Evolutionary conservation across 2,888 invertebrate species (phyloP).

Genomic region (Synanthedon tipuliformis): DNA sequence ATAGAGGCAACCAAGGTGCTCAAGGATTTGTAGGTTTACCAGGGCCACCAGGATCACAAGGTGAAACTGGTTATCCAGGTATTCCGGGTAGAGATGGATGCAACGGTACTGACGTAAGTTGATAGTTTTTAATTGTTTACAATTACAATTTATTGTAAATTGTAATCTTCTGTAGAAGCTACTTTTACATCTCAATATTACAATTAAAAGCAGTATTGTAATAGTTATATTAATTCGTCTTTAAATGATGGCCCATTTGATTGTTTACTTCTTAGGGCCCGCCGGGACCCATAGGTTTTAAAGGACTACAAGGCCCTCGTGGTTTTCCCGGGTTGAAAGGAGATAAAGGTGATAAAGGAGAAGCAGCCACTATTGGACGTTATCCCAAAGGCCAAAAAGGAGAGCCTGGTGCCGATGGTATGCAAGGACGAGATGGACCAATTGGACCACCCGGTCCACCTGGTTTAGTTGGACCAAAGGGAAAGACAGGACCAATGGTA

Average conservation of each 20-base stretch:
- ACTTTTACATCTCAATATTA: too few relatives aligned
- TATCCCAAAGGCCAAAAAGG: slow-evolving; percentile 87
- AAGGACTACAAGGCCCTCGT: slow-evolving; percentile 80
- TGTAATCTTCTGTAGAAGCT: too few relatives aligned
- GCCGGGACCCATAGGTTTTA: slow-evolving; percentile 76
- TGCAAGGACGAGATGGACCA: slow-evolving; percentile 73
- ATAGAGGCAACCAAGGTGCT: slow-evolving; percentile 85
- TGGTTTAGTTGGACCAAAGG: slow-evolving; percentile 72
- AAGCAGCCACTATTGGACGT: slow-evolving; percentile 78
- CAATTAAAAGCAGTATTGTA: not conserved
- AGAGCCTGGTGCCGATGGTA: slow-evolving; percentile 83
- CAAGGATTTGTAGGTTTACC: slow-evolving; percentile 87
- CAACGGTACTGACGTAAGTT: slow-evolving; percentile 91
- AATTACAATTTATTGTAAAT: too few relatives aligned
- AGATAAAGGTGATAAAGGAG: slow-evolving; percentile 82
- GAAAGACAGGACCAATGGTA: slow-evolving; percentile 72
- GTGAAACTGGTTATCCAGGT: slow-evolving; percentile 79
- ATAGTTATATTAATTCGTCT: slow-evolving; percentile 1
- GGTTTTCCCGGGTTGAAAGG: slow-evolving; percentile 78
- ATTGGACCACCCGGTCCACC: slow-evolving; percentile 73
- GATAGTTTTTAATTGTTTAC: too few relatives aligned
- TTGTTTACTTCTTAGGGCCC: slow-evolving; percentile 69
- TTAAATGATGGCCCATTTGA: slow-evolving; percentile 1
- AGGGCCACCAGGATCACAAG: slow-evolving; percentile 77
- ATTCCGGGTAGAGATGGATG: slow-evolving; percentile 92